Percentiles rank a stretch among this genome's conserved stretches.
phyloP scores from a whole-genome alignment of 2,797 vertebrate genomes.

The Rhynchotus rufescens region DNA sequence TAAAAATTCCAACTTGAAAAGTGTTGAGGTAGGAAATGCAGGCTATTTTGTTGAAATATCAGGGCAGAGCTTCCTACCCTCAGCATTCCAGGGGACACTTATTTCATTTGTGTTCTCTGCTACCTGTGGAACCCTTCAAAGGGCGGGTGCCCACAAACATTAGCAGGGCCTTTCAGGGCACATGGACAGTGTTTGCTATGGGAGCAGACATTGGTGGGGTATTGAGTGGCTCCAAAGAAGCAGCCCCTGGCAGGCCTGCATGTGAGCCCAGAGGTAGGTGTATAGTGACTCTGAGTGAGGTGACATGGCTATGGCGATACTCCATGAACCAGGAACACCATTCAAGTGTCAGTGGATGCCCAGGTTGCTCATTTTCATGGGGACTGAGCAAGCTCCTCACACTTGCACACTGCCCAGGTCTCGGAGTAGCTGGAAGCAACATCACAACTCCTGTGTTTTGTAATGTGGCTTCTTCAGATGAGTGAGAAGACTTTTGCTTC shows the following conservation, averaged over 20 bases:
- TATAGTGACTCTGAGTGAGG: background rate
- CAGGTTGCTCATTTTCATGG: background rate
- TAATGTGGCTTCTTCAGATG: background rate
- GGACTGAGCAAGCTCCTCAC: accelerated
- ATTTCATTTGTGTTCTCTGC: background rate
- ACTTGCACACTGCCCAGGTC: accelerated
- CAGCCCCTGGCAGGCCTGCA: background rate
- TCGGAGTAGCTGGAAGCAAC: background rate
- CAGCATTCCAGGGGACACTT: background rate
- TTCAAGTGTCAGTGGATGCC: background rate
- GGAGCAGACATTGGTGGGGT: background rate
- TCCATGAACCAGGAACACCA: background rate
- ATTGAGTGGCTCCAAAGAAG: background rate
- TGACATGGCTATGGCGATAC: background rate
- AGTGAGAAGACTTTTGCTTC: background rate
- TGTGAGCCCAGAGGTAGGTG: background rate
- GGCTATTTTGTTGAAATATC: background rate
- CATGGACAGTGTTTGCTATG: background rate
- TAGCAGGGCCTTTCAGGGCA: background rate
- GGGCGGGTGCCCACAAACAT: accelerated
- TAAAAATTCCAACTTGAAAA: background rate
- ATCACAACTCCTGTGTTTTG: background rate
- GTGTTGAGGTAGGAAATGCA: background rate
- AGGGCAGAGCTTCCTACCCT: background rate
- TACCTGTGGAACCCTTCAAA: background rate